These are phyloP conservation scores for Tetragnatha montana DNA, from an alignment of 2,888 invertebrate genomes.

Conservation along the genomic window DNA sequence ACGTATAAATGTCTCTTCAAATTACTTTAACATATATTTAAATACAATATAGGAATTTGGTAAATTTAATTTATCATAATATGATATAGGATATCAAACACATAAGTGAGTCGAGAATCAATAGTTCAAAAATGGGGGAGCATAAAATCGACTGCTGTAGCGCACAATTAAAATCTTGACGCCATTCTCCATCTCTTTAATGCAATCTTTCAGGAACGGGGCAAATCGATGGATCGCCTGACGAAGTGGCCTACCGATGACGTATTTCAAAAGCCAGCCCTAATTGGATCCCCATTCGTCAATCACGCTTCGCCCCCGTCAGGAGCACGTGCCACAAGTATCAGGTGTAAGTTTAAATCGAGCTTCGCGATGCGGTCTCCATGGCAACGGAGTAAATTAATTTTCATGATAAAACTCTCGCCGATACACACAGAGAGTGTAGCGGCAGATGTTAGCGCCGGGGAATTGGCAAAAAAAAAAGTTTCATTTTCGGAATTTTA, in stretches of 20 bases:
- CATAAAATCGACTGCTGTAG: too few species aligned
- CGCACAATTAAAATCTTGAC: too few species aligned
- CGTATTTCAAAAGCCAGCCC: conserved; percentile 58
- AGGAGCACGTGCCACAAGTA: conserved; percentile 36
- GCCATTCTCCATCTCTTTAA: too few species aligned
- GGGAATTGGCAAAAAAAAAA: conserved; percentile 1
- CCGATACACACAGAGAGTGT: conserved; percentile 10
- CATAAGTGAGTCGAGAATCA: too few species aligned
- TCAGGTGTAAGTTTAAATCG: conserved; percentile 28
- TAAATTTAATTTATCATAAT: too few species aligned
- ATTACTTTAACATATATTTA: too few species aligned
- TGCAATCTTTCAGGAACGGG: too few species aligned
- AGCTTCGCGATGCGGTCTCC: conserved; percentile 26
- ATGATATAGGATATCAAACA: too few species aligned
- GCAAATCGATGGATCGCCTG: conserved; percentile 22
- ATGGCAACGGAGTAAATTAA: conserved; percentile 47
- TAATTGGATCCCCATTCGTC: conserved; percentile 66
- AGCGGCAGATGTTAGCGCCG: conserved; percentile 14
- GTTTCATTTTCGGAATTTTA: conserved; percentile 1
- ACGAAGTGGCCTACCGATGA: conserved; percentile 53
- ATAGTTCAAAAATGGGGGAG: too few species aligned
- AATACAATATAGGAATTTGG: too few species aligned
- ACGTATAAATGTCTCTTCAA: too few species aligned
- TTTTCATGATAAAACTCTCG: conserved; percentile 20
- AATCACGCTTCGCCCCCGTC: conserved; percentile 39